These are phyloP conservation scores for Manduca sexta DNA, from an alignment of 1,140 invertebrate species.

Conservation along the genomic window DNA sequence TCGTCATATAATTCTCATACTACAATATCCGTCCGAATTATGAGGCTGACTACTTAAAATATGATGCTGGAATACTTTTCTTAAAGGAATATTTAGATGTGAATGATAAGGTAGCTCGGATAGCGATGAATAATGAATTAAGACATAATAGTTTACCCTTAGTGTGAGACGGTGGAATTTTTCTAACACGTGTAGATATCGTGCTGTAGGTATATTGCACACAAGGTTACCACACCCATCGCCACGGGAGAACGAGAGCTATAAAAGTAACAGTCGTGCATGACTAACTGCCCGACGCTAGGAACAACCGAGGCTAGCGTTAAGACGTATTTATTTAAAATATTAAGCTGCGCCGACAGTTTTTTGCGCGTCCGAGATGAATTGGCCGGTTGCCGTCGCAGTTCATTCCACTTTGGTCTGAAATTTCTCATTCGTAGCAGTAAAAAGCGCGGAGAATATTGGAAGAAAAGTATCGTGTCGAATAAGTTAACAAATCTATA, in stretches of 20 bases:
- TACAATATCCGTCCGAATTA: conserved; percentile 24
- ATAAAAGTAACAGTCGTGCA: not conserved
- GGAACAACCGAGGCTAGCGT: not conserved
- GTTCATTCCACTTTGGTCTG: conserved; percentile 1
- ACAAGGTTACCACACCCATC: too few species aligned
- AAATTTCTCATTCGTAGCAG: too few species aligned
- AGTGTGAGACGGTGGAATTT: too few species aligned
- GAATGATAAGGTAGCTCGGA: conserved; percentile 6
- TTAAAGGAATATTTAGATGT: conserved; percentile 9
- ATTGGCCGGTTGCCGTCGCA: conserved; percentile 11
- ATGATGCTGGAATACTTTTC: conserved; percentile 28
- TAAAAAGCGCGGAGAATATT: too few species aligned
- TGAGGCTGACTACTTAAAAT: conserved; percentile 16
- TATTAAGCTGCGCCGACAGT: not conserved
- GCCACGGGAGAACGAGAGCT: too few species aligned
- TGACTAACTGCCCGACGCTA: not conserved
- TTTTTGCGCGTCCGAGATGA: conserved; percentile 18
- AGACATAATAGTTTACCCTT: too few species aligned
- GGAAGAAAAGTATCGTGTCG: too few species aligned
- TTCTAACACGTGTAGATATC: too few species aligned
- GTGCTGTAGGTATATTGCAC: too few species aligned
- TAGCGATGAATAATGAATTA: conserved; percentile 19
- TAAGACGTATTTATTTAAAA: not conserved
- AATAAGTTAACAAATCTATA: too few species aligned
- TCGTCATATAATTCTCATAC: conserved; percentile 8